Conservation (phyloP, 2,888 invertebrate species). For the Nymphalis urticae region DNA sequence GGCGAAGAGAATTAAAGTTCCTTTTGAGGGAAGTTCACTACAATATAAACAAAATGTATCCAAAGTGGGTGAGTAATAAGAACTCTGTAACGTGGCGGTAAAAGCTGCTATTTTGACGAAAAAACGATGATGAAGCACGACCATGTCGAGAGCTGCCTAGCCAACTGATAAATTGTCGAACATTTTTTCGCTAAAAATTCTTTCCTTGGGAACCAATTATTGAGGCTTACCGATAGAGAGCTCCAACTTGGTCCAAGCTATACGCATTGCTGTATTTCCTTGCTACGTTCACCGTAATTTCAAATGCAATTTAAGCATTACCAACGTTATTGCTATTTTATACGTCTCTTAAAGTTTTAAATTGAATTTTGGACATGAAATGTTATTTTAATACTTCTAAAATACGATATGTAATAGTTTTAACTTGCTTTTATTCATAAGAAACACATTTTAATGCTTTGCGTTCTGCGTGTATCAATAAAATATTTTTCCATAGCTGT, state of each 20-base stretch:
- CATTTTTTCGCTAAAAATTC: conserved; percentile 72
- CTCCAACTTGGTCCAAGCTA: not conserved
- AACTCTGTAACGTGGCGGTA: conserved; percentile 61
- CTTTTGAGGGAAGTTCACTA: conserved; percentile 66
- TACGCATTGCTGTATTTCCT: conserved; percentile 4
- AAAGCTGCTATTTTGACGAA: conserved; percentile 63
- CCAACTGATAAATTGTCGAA: conserved; percentile 73
- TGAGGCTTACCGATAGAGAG: conserved; percentile 59
- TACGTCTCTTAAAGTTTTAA: not conserved
- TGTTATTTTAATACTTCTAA: not conserved
- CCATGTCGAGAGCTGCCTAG: conserved; percentile 59
- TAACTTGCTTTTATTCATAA: not conserved
- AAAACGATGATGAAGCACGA: conserved; percentile 77
- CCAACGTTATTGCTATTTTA: conserved; percentile 1
- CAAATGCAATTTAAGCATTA: conserved; percentile 8
- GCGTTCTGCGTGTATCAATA: not conserved
- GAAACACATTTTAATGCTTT: not conserved
- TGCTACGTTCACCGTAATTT: conserved; percentile 1
- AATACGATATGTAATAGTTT: not conserved
- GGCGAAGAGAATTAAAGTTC: conserved; percentile 70
- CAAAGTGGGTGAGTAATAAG: conserved; percentile 65
- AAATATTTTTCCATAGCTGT: conserved; percentile 5
- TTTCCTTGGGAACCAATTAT: conserved; percentile 68
- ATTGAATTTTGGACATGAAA: conserved; percentile 2
- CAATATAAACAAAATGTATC: conserved; percentile 65